Evolutionary conservation across 2,113 vertebrate species (phyloP), one percentile per base, ranked within the genome.

Genomic region (Planiliza haematocheilus): DNA sequence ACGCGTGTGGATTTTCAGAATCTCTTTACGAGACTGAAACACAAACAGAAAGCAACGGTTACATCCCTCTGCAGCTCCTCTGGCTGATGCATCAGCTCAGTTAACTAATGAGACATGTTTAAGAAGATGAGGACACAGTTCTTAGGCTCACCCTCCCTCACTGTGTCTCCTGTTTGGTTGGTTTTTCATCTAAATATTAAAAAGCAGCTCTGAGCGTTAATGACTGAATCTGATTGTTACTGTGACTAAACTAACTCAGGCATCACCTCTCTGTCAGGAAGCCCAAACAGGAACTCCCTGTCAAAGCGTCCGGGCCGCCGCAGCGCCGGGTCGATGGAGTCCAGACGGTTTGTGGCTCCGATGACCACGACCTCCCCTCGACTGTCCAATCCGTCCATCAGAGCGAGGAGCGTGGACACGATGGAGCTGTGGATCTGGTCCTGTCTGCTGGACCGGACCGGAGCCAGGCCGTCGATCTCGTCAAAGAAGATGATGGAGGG

Each of bases 401-500:
- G 93, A 41, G 96, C 95, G 65, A 98, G 88, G 20, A 97, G 90
- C 0, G 96, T 97, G 3, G 96, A 97, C 73, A 98, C 96, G 9
- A 98, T 95, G 59, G 97, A 98, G 77, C 97, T 98, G 83, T 98
- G 94, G 74, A 96, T 94, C 50, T 98, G 97, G 82, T 98, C 97
- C 84, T 98, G 97, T 13, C 95, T 94, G 74, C 96, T 98, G 79
- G 96, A 97, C 11, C 96, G 90, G 52, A 97, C 96, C 46, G 97
- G 96, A 81, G 96, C 97, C 58, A 98, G 89, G 12, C 95, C 96
- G 73, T 97, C 97, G 0, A 98, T 96, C 88, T 98, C 96, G 86
- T 98, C 97, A 85, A 98, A 97, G 90, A 97, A 98, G 90, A 98
- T 96, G 86, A 98, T 95, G 17, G 97, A 95, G 10, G 97, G 97